Evolutionary conservation across 2,888 invertebrate genomes (phyloP), one percentile per base, ranked within the genome.

Genomic region (Platynereis dumerilii): DNA sequence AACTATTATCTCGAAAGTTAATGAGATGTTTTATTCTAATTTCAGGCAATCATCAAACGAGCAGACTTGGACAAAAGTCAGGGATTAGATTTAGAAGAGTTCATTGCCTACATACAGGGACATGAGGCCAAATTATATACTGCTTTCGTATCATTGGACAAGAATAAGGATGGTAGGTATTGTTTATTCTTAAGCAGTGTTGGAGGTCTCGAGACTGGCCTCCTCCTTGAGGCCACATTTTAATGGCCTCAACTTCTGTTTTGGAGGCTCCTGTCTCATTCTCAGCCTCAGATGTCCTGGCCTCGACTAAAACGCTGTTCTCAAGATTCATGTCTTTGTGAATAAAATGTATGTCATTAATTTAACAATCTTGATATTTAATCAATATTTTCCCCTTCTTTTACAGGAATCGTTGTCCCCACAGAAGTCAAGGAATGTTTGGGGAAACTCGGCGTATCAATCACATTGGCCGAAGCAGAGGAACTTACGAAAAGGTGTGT

Each of bases 61-160:
- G 73, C 70, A n/a, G 73, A 73, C 55, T 52, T 58, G 28, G 58
- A 73, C 62, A 62, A 48, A 45, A 58, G 66, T 34, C 26, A 48
- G 3, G 57, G 56, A 44, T 39, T 96, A 73, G 92, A 92, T 26
- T 87, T 96, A 70, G 91, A 91, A 2, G 97, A 97, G 85, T 97
- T 97, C 84, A 91, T 96, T 75, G 91, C 93, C 80, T 97, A 96
- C 85, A 93, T 96, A 27, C 88, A 92, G 58, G 95, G 95, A 80
- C 96, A 96, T 82, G 97, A 98, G 84, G 94, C 94, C 84, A 93
- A 94, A 82, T 88, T 98, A 58, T 89, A 91, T 62, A 86, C 96
- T 64, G 93, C 96, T 80, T 97, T 97, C 86, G 90, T 93, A 58
- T 90, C 94, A 81, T 87, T 97, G 76, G 97, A 97, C 86, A 92